Evolutionary conservation across 2,113 vertebrate genomes (phyloP).

Genomic region (Cochlearius cochlearius): DNA sequence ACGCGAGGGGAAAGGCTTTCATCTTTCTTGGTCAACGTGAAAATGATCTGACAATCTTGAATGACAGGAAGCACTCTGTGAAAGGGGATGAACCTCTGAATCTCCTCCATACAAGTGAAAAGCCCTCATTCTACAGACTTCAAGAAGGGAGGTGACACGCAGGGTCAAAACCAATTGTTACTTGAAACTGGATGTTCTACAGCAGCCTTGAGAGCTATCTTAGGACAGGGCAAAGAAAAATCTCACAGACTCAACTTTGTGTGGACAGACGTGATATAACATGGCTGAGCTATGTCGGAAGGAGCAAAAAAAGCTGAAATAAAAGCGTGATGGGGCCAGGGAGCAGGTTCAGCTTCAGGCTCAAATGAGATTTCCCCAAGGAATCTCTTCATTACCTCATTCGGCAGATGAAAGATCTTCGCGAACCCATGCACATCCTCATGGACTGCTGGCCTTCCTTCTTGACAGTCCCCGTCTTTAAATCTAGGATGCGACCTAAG

Average conservation of each 20-base stretch:
- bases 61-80: not conserved
- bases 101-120: not conserved
- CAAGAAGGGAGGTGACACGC: not conserved
- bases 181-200: not conserved
- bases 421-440: conserved; percentile 94
- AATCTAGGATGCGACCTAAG: conserved; percentile 90
- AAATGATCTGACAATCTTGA: rapidly evolving
- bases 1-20: not conserved
- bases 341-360: not conserved
- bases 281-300: no score
- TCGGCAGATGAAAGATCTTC: conserved; percentile 96
- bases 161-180: not conserved
- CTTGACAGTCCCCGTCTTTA: conserved; percentile 97
- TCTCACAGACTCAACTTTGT: rapidly evolving
- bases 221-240: not conserved
- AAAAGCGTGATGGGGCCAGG: not conserved
- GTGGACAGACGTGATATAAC: no score
- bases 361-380: not conserved
- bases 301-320: not conserved
- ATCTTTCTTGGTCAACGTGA: not conserved
- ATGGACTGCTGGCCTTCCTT: conserved; percentile 96
- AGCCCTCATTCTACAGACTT: not conserved
- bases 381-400: conserved; percentile 82
- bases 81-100: not conserved
- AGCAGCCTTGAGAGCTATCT: not conserved